phyloP scores from a whole-genome alignment of 2,888 invertebrate genomes.

The Phalangium opilio region DNA sequence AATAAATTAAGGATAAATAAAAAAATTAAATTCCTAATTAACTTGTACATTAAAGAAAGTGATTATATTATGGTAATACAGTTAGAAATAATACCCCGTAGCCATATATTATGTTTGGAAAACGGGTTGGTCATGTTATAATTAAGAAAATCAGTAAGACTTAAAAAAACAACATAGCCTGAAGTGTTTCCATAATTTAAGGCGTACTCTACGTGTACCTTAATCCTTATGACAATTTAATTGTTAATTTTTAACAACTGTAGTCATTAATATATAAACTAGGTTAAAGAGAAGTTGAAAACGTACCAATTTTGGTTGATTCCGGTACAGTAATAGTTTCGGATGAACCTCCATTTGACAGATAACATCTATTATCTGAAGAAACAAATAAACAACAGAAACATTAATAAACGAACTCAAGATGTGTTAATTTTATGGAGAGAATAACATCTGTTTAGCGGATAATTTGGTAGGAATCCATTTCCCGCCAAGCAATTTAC shows the following conservation, averaged over 20 bases:
- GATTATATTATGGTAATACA: background rate
- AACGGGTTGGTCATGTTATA: background rate
- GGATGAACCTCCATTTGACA: constrained; percentile 77
- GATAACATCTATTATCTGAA: constrained; percentile 67
- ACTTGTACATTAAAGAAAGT: background rate
- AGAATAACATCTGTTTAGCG: too few relatives aligned
- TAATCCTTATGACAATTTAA: too few relatives aligned
- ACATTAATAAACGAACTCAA: too few relatives aligned
- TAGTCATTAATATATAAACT: too few relatives aligned
- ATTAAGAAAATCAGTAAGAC: too few relatives aligned
- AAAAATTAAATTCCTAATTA: background rate
- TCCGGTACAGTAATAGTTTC: constrained; percentile 82
- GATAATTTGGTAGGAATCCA: too few relatives aligned
- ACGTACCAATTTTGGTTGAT: constrained; percentile 47
- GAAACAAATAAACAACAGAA: too few relatives aligned
- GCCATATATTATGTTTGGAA: background rate
- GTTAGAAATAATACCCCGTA: background rate
- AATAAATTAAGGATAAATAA: background rate
- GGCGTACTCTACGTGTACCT: too few relatives aligned
- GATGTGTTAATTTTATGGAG: too few relatives aligned
- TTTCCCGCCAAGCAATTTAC: too few relatives aligned
- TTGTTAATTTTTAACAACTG: too few relatives aligned
- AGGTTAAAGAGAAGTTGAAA: background rate
- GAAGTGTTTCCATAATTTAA: too few relatives aligned
- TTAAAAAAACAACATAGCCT: background rate